A percentile compares a stretch with the other conserved stretches of the same genome.
These are phyloP conservation scores for Oryzaephilus surinamensis DNA, from an alignment of 1,140 invertebrate species.

Conservation along the genomic window DNA sequence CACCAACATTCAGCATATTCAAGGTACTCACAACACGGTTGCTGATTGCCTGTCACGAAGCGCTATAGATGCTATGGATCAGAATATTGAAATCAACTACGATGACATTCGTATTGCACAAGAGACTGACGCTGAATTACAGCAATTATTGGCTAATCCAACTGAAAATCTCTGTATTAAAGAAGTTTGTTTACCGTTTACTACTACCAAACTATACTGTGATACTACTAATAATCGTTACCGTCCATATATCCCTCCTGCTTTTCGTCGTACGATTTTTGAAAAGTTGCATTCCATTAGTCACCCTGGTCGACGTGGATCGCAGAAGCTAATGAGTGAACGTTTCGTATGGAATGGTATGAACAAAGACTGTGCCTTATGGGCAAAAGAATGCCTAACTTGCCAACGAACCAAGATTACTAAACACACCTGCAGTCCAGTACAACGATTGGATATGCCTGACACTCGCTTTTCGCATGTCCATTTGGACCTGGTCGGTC, in stretches of 20 bases:
- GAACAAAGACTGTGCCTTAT: constrained; percentile 10
- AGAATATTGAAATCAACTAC: background rate
- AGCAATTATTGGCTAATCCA: background rate
- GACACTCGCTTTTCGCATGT: constrained; percentile 27
- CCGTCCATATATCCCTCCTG: constrained; percentile 19
- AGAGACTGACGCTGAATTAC: background rate
- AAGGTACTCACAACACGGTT: constrained; percentile 28
- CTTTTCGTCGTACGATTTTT: constrained; percentile 24
- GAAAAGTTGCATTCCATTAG: constrained; percentile 22
- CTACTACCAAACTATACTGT: constrained; percentile 15
- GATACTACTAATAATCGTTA: constrained; percentile 8
- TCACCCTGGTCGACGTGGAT: constrained; percentile 29
- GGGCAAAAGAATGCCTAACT: constrained; percentile 13
- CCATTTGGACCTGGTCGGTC: constrained; percentile 42
- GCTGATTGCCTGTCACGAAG: constrained; percentile 26
- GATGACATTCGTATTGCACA: background rate
- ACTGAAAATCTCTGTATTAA: background rate
- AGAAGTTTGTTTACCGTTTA: background rate
- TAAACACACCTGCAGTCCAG: constrained; percentile 7
- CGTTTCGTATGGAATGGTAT: constrained; percentile 20
- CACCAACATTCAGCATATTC: constrained; percentile 30
- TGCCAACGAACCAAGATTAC: constrained; percentile 17
- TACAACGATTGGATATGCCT: constrained; percentile 7
- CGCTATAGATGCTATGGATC: background rate
- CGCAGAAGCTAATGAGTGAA: constrained; percentile 26